A percentile compares a stretch with the other conserved stretches of the same genome.
Evolutionary conservation across 2,888 invertebrate genomes (phyloP).

Genomic region (Amiota communis): DNA sequence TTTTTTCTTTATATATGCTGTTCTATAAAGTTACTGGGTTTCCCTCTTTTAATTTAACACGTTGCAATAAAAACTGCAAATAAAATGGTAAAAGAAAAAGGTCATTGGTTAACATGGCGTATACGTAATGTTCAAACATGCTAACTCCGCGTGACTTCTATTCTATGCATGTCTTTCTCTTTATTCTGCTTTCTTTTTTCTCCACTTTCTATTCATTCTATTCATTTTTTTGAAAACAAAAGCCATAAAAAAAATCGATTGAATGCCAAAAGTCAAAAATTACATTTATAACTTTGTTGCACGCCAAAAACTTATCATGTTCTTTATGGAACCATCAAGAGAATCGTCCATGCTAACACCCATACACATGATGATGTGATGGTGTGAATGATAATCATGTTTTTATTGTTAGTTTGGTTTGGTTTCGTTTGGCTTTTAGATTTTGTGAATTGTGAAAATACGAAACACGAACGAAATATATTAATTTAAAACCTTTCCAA

Average conservation of each 20-base stretch:
- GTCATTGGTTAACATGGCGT: not conserved
- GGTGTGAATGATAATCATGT: no score
- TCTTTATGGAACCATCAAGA: no score
- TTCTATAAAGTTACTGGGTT: not conserved
- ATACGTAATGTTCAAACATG: conserved; percentile 17
- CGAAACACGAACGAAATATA: no score
- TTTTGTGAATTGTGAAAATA: no score
- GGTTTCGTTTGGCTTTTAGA: no score
- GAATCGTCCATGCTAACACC: no score
- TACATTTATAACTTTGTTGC: conserved; percentile 23
- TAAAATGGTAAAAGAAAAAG: conserved; percentile 13
- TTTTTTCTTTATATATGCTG: not conserved
- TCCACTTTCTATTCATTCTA: no score
- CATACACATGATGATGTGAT: no score
- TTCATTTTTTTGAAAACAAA: not conserved
- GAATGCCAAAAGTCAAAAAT: conserved; percentile 28
- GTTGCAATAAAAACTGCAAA: conserved; percentile 34
- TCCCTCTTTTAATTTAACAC: conserved; percentile 4
- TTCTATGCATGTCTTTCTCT: no score
- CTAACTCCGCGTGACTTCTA: not conserved
- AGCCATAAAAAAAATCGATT: conserved; percentile 15
- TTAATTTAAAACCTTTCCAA: no score
- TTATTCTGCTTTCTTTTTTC: no score
- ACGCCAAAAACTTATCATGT: conserved; percentile 2
- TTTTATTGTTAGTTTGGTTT: no score